Evolutionary conservation across 2,888 invertebrate genomes (phyloP).

Genomic region (Carcina quercana): DNA sequence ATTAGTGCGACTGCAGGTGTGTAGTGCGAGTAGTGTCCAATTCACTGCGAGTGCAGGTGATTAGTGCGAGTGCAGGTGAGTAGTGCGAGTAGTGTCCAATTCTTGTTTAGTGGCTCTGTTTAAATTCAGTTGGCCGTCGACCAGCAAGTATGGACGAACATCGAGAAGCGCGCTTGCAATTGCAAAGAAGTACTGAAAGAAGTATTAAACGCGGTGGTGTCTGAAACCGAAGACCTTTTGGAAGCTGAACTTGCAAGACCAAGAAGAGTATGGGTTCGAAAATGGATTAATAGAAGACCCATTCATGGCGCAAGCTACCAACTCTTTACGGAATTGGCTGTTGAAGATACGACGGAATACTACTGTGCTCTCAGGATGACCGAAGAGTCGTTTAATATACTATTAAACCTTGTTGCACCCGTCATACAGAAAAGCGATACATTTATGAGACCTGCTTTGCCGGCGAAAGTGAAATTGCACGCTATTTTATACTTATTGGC

Average conservation of each 20-base stretch:
- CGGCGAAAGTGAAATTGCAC: slow-evolving; percentile 9
- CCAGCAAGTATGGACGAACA: slow-evolving; percentile 11
- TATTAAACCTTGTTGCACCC: slow-evolving; percentile 6
- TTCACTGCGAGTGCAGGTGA: slow-evolving; percentile 1
- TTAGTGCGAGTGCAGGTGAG: slow-evolving; percentile 3
- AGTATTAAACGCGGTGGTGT: slow-evolving; percentile 14
- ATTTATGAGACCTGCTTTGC: slow-evolving; percentile 7
- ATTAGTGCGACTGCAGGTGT: too few relatives aligned
- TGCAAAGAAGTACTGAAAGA: slow-evolving; percentile 12
- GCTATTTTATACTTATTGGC: slow-evolving; percentile 8
- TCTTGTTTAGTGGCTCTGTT: slow-evolving; percentile 2
- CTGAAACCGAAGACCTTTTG: slow-evolving; percentile 13
- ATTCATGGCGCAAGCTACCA: slow-evolving; percentile 9
- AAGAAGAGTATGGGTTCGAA: slow-evolving; percentile 15
- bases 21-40: too few relatives aligned
- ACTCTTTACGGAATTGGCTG: slow-evolving; percentile 14
- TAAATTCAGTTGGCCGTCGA: slow-evolving; percentile 11
- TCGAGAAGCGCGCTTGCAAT: slow-evolving; percentile 13
- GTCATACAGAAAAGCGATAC: slow-evolving; percentile 8
- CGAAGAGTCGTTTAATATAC: slow-evolving; percentile 12
- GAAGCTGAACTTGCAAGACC: slow-evolving; percentile 15
- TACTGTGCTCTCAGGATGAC: slow-evolving; percentile 16
- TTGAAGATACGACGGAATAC: slow-evolving; percentile 16
- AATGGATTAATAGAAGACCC: slow-evolving; percentile 8
- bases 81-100: slow-evolving; percentile 9